phyloP scores from a whole-genome alignment of 2,113 vertebrate genomes.

The Entelurus aequoreus region DNA sequence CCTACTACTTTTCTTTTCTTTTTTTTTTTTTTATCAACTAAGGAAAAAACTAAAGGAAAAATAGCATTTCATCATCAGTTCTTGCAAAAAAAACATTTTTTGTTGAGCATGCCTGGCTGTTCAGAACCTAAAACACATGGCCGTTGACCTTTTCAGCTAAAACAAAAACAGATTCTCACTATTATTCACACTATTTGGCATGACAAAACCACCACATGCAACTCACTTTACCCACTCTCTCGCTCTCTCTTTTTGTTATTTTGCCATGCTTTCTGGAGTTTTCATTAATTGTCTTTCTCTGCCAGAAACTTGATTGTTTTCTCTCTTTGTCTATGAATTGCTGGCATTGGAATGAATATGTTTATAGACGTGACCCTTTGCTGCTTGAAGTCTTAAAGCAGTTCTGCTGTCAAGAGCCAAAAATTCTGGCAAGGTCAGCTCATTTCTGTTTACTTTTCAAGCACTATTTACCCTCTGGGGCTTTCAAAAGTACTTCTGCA shows the following conservation, averaged over 20 bases:
- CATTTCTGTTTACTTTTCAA: constrained; percentile 91
- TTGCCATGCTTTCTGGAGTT: constrained; percentile 55
- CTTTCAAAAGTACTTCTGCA: constrained; percentile 89
- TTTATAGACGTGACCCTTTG: constrained; percentile 86
- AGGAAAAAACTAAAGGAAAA: too few species aligned
- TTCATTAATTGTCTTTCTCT: constrained; percentile 66
- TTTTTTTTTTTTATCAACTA: too few species aligned
- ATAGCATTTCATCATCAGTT: too few species aligned
- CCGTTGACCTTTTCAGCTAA: constrained; percentile 78
- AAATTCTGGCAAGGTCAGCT: constrained; percentile 87
- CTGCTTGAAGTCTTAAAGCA: constrained; percentile 85
- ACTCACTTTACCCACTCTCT: constrained; percentile 41
- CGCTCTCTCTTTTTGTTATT: constrained; percentile 21
- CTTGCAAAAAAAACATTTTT: too few species aligned
- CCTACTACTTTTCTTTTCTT: too few species aligned
- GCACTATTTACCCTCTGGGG: constrained; percentile 87
- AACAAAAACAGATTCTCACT: constrained; percentile 82
- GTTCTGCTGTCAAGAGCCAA: constrained; percentile 86
- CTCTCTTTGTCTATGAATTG: constrained; percentile 55
- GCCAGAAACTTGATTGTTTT: constrained; percentile 66
- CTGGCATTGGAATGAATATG: constrained; percentile 72
- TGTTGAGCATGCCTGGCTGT: constrained; percentile 51
- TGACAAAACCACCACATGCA: constrained; percentile 40
- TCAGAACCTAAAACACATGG: constrained; percentile 81
- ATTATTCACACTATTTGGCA: constrained; percentile 32